Evolutionary conservation across 2,113 vertebrate genomes (phyloP), one percentile per base, ranked within the genome.

Genomic region (Pedionomus torquatus): DNA sequence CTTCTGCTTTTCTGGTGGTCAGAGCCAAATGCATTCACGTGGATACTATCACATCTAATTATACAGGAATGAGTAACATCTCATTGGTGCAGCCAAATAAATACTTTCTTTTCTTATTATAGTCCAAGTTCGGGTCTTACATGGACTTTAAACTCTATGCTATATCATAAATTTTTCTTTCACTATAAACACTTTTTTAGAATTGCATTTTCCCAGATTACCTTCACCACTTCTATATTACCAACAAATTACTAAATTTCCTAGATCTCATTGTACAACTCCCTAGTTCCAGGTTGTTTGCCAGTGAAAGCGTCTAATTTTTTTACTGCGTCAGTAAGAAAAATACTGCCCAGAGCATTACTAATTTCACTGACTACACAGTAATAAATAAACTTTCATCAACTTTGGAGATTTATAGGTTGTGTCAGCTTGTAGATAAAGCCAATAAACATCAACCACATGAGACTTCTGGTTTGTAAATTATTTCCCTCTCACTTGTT

Each of bases 251-350:
- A 39, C 64, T 87, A 82, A 21, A 76, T 69, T 83, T 94, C 41
- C 81, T 72, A 85, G 61, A 79, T 54, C 21, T 89, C n/a, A 33
- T 5, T 79, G 57, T 39, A 21, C 26, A 80, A 90, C 49, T 87
- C 70, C 31, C 41, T 65, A 52, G n/a, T 19, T 87, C 44, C 57
- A 91, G 41, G 7, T 11, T 70, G 51, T 72, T 82, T 83, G 60
- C 64, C 83, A 88, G 55, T 66, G 83, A 90, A 96, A 83, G 20
- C 14, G 81, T 65, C 44, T 83, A 7, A 93, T 91, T 90, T 93
- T 92, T 58, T 81, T 63, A 74, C 41, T 90, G 66, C 23, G 28
- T 85, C 51, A 77, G n/a, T 80, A 77, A 77, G 58, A 72, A 86
- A 72, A 76, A 44, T 93, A 41, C 63, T 88, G 37, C 28, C 79